A percentile compares a stretch with the other conserved stretches of the same genome.
These are phyloP conservation scores for Aphidius gifuensis DNA, from an alignment of 1,140 invertebrate species.

Conservation along the genomic window DNA sequence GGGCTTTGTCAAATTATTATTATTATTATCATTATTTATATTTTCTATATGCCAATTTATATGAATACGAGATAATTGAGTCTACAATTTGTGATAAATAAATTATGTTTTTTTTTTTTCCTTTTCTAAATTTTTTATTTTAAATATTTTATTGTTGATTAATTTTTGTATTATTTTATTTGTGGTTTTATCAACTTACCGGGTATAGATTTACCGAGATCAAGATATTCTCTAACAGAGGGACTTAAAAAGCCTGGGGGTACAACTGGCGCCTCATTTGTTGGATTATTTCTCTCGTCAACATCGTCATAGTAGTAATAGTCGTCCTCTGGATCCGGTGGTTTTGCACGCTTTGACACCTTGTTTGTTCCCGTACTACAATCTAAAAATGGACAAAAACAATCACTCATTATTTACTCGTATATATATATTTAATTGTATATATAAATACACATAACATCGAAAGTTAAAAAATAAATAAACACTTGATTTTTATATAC, in stretches of 20 bases:
- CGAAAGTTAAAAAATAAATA: background rate
- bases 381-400: constrained; percentile 31
- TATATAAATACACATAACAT: background rate
- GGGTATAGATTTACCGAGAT: constrained; percentile 82
- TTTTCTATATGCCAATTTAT: too few species aligned
- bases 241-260: constrained; percentile 77
- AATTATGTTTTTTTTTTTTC: background rate
- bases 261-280: constrained; percentile 61
- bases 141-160: constrained; percentile 4
- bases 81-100: too few species aligned
- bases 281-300: constrained; percentile 66
- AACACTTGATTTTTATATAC: too few species aligned
- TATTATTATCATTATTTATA: too few species aligned
- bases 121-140: constrained; percentile 22
- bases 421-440: background rate
- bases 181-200: constrained; percentile 59
- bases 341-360: constrained; percentile 61
- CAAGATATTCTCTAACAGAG: constrained; percentile 78
- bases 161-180: background rate
- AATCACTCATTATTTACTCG: constrained; percentile 8
- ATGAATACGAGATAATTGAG: too few species aligned
- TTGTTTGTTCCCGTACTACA: constrained; percentile 29
- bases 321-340: constrained; percentile 58
- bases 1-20: too few species aligned
- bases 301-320: constrained; percentile 64